These are phyloP conservation scores for Ormyrus rosae DNA, from an alignment of 2,888 invertebrate species.

Conservation along the genomic window DNA sequence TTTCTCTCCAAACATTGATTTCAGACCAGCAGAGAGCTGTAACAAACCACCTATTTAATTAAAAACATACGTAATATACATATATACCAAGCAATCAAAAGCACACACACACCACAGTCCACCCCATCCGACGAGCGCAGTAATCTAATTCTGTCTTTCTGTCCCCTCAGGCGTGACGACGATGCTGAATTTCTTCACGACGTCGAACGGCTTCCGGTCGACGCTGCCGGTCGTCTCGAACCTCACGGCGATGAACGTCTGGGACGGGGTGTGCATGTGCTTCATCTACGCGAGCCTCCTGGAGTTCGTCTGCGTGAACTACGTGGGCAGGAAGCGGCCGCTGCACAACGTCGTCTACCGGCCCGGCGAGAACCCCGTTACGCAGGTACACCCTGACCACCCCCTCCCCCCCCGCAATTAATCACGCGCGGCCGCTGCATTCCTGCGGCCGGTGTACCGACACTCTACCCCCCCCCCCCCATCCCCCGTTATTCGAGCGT, in stretches of 20 bases:
- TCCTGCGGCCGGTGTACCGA: neutral
- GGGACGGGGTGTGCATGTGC: conserved; percentile 98
- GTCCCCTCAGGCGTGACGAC: conserved; percentile 90
- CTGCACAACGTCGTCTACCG: conserved; percentile 92
- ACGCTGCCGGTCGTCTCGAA: conserved; percentile 96
- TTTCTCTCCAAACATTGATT: too few relatives aligned
- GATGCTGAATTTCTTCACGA: conserved; percentile 99
- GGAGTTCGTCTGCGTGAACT: conserved; percentile 97
- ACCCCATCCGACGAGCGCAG: too few relatives aligned
- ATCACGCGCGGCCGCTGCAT: neutral
- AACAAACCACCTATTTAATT: too few relatives aligned
- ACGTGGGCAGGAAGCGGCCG: conserved; percentile 93
- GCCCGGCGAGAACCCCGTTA: conserved; percentile 93
- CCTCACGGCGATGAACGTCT: conserved; percentile 96
- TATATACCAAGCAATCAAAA: too few relatives aligned
- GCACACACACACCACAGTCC: too few relatives aligned
- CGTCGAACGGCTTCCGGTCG: conserved; percentile 93
- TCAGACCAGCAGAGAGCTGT: too few relatives aligned
- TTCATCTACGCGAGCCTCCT: conserved; percentile 96
- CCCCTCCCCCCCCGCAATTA: too few relatives aligned
- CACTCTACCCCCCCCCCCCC: too few relatives aligned
- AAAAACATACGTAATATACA: too few relatives aligned
- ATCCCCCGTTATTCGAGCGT: too few relatives aligned
- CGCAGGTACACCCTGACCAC: conserved; percentile 81
- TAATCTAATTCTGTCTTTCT: neutral